Percentiles rank a stretch among this genome's conserved stretches.
These are phyloP conservation scores for Caracal caracal DNA, from an alignment of 2,113 vertebrate species.

Conservation along the genomic window DNA sequence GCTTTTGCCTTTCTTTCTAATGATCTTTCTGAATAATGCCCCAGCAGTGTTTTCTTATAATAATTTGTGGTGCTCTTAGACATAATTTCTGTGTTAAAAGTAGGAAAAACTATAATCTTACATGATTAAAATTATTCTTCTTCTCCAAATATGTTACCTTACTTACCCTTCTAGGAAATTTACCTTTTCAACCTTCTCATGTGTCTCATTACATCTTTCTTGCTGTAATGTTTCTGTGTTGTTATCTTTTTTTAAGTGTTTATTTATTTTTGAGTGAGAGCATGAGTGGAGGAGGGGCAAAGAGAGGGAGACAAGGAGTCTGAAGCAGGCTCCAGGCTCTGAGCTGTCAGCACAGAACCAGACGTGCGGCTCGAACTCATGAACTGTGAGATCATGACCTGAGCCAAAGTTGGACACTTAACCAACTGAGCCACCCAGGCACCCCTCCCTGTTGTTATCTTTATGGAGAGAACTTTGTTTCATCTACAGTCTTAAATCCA, in stretches of 20 bases:
- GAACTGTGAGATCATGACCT: no score
- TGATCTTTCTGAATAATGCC: constrained; percentile 21
- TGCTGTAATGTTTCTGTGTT: not conserved
- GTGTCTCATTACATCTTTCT: not conserved
- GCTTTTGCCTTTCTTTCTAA: constrained; percentile 24
- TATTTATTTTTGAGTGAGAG: no score
- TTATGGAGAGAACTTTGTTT: not conserved
- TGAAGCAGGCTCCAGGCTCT: no score
- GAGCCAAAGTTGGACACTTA: no score
- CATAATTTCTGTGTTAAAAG: constrained; percentile 33
- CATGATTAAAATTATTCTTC: constrained; percentile 11
- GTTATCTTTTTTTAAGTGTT: not conserved
- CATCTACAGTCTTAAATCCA: not conserved
- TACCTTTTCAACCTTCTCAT: not conserved
- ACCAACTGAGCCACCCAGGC: no score
- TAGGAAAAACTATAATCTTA: not conserved
- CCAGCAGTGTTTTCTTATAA: not conserved
- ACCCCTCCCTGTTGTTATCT: no score
- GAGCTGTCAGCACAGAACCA: no score
- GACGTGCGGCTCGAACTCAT: no score
- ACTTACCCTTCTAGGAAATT: not conserved
- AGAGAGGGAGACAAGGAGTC: no score
- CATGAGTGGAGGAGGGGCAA: no score
- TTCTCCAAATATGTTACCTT: constrained; percentile 17
- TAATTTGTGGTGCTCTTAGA: not conserved